These are phyloP conservation scores for Alsophila aescularia DNA, from an alignment of 2,888 invertebrate species.

Conservation along the genomic window DNA sequence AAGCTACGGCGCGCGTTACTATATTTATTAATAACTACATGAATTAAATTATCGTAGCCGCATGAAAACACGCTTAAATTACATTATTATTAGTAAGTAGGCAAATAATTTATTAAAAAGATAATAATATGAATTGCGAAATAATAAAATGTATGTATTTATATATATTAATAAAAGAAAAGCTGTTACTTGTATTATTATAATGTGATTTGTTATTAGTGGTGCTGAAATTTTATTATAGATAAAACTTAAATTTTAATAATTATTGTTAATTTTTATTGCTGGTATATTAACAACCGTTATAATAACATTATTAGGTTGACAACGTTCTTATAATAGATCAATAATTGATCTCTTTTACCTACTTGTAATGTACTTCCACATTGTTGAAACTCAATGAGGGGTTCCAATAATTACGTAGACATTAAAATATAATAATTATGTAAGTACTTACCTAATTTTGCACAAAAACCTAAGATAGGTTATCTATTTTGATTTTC, in stretches of 20 bases:
- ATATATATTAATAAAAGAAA: constrained; percentile 1
- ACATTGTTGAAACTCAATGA: neutral
- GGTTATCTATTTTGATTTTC: constrained; percentile 33
- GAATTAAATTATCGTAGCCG: constrained; percentile 7
- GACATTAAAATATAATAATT: no score
- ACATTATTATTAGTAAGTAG: constrained; percentile 9
- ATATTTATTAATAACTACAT: neutral
- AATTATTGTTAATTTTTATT: neutral
- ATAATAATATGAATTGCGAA: neutral
- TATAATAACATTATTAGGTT: neutral
- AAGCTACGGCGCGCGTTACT: neutral
- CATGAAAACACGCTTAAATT: constrained; percentile 27
- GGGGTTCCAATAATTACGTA: neutral
- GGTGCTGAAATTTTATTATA: constrained; percentile 21
- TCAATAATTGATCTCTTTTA: neutral
- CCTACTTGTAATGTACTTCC: neutral
- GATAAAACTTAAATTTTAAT: neutral
- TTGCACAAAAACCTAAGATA: constrained; percentile 1
- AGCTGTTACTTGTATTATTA: neutral
- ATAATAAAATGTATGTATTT: neutral
- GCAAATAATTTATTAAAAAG: neutral
- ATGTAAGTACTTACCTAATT: no score
- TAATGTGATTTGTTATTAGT: constrained; percentile 18
- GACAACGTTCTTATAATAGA: neutral
- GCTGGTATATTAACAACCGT: neutral